Base-by-base conservation (phyloP, 37 sponge, comb jelly and placozoan species). In the Oopsacas minuta region DNA sequence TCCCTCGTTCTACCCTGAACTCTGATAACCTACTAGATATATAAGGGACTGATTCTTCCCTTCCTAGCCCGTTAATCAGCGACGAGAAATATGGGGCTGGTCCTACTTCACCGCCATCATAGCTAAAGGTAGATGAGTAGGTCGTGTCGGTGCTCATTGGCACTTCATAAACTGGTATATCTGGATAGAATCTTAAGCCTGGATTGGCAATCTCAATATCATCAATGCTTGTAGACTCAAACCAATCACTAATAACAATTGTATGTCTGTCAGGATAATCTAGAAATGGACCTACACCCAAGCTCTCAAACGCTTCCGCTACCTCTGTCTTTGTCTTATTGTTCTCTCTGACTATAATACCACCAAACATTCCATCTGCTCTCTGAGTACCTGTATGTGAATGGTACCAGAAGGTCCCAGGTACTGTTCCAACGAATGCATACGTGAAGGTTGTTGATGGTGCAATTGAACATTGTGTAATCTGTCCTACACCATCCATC, bases 341-440 rank as follows among this genome's bases (percentile, higher is more conserved):
- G 17, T 34, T 38, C 25, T 89, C 95, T 17, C 82, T 39, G 39
- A 92, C 75, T 42, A 94, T 81, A 12, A 92, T 84, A 23, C 81
- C 89, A 25, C 95, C 95, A 82, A 84, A 89, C 12, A 86, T 39
- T 0, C 91, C 91, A 37, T 91, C 91, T 0, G 88, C 38, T 38
- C 91, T 75, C 82, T 93, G 93, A 23, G 88, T 37, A 7, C 51
- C 90, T 0, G 49, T 85, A 37, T 94, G 94, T 49, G 89, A 84
- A 52, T 94, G 94, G 85, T 91, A 94, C 94, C 94, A 94, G 83
- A 87, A 90, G 0, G 94, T 89, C 0, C 94, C 94, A 34, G 92
- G 38, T 23, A 85, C 83, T 36, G 83, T 61, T 10, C 87, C 87
- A 36, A 81, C 82, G 52, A 90, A 87, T 69, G 81, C 83, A 85